Evolutionary conservation across 2,113 vertebrate species (phyloP), one percentile per base, ranked within the genome.

Genomic region (Speoplatyrhinus poulsoni): DNA sequence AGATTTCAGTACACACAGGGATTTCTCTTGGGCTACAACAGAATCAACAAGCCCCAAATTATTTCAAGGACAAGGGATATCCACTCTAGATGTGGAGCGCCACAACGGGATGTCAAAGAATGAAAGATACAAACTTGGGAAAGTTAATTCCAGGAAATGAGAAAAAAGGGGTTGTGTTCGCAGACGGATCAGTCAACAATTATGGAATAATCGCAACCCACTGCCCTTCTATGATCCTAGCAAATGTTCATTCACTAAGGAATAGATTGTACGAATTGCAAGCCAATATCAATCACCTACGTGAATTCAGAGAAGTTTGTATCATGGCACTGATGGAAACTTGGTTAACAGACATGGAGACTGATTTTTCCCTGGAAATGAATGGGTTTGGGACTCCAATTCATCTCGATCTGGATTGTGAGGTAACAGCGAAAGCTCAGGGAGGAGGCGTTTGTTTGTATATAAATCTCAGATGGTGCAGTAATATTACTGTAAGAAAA

Each of bases 401-500:
- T 46, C n/a, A 9, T 17, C 46, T 62, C 3, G 46, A 48, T 62
- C n/a, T 7, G 47, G 46, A 62, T 46, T 62, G 46, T 62, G 46
- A 62, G 60, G 60, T 62, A 47, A 46, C 13, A 11, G 60, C 13
- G 41, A 46, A 62, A 10, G 13, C 33, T 3, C 33, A 46, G 11
- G 36, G 36, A 47, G 41, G 15, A 33, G 36, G 59, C 33, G 60
- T 62, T 62, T 62, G 41, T n/a, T 47, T 62, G 41, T 62, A 47
- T 62, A 62, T 62, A 46, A 62, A 62, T 41, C 10, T 11, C 60
- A 47, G 60, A 62, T 62, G 41, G 60, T 46, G 60, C 41, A 62
- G 60, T 46, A 62, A 62, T 16, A 10, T 62, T 62, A 62, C 60
- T 1, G 36, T 62, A 12, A 62, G 36, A 62, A n/a, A 60, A 60